These are phyloP conservation scores for Myoxocephalus aenaeus DNA, from an alignment of 2,797 vertebrate genomes.

Conservation along the genomic window DNA sequence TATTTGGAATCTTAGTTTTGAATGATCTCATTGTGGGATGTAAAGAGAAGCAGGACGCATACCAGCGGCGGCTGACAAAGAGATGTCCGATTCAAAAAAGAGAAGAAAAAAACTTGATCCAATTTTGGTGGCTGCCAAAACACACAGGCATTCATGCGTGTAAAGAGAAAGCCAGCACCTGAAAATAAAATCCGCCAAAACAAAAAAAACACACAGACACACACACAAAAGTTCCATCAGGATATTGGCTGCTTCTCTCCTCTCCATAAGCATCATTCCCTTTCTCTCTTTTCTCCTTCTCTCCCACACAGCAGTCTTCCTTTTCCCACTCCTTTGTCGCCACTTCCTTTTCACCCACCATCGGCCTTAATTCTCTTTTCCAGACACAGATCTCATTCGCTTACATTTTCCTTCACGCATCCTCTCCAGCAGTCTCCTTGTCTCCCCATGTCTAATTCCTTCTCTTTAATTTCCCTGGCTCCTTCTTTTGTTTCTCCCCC, in stretches of 20 bases:
- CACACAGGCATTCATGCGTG: no score
- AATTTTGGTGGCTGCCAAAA: no score
- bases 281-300: constrained; percentile 29
- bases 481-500: constrained; percentile 51
- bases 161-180: no score
- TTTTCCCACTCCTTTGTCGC: constrained; percentile 52
- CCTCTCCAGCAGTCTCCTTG: constrained; percentile 32
- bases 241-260: not conserved
- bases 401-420: constrained; percentile 50
- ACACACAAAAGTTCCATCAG: constrained; percentile 7
- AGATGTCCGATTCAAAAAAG: no score
- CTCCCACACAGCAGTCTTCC: constrained; percentile 49
- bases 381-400: constrained; percentile 50
- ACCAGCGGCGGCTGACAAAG: no score
- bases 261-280: constrained; percentile 13
- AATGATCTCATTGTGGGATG: no score
- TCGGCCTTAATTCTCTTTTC: constrained; percentile 53
- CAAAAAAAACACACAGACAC: no score
- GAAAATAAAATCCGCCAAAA: no score
- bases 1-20: not conserved
- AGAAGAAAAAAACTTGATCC: no score
- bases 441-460: constrained; percentile 57
- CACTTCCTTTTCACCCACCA: constrained; percentile 52
- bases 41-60: no score
- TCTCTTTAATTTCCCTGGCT: constrained; percentile 61